Evolutionary conservation across 2,113 vertebrate species (phyloP), one percentile per base, ranked within the genome.

Genomic region (Gambusia affinis): DNA sequence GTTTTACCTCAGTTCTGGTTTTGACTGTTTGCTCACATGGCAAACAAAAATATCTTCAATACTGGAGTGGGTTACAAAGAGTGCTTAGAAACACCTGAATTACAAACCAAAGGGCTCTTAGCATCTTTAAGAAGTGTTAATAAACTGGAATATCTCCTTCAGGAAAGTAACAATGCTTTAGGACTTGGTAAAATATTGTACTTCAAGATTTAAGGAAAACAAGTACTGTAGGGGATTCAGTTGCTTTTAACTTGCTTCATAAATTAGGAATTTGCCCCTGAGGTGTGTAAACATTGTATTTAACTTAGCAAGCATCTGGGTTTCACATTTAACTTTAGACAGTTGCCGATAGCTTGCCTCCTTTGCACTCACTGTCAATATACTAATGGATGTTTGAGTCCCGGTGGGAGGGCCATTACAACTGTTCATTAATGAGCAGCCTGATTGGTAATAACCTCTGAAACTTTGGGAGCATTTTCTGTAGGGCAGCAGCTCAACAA

Each of bases 361-460:
- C 70, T 30, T 71, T 3, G 17, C 35, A 29, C 35, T 73, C 62
- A n/a, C 22, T 66, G 69, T 51, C 73, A 51, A 37, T 79, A 67
- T 82, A 78, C 80, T 31, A 71, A 66, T 66, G 51, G 37, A 33
- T 33, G 68, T 60, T 33, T 28, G 24, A 6, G 37, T 78, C 72
- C 78, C 76, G 28, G 66, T 57, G 68, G 75, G 61, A 12, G 17
- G 71, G 35, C 33, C 44, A n/a, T 33, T 66, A 28, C 70, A 80
- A 62, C 83, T 71, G 72, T 28, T 74, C 74, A 69, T 72, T 84
- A 87, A 88, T 87, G 73, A 86, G 81, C 80, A 83, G 75, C 61
- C 60, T 12, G 70, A 84, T 83, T 65, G 81, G 74, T 87, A 85
- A 91, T 88, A 86, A 83, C 86, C 85, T 84, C 83, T 81, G 83